Percentiles rank a stretch among this genome's conserved stretches.
Evolutionary conservation across 2,888 invertebrate species (phyloP).

Genomic region (Graphium colonna): DNA sequence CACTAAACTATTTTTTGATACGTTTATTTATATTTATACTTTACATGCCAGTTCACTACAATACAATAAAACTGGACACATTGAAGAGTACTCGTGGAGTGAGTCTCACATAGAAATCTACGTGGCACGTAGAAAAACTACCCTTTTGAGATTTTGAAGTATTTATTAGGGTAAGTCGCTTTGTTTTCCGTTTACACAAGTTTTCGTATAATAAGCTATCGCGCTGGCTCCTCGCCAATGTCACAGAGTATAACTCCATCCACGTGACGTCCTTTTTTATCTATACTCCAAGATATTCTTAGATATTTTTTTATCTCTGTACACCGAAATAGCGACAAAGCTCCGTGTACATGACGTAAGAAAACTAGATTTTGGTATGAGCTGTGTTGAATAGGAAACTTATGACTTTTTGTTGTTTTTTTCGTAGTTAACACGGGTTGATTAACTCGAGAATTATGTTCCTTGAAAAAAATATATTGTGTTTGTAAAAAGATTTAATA

Average conservation of each 20-base stretch:
- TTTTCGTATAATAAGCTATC: conserved; percentile 19
- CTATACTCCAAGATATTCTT: background rate
- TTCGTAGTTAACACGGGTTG: too few relatives aligned
- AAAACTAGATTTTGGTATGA: conserved; percentile 3
- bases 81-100: background rate
- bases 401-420: background rate
- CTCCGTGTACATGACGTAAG: too few relatives aligned
- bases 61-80: background rate
- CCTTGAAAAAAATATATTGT: too few relatives aligned
- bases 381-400: background rate
- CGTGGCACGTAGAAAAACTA: background rate
- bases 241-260: conserved; percentile 9
- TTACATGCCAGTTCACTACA: too few relatives aligned
- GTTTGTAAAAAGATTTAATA: too few relatives aligned
- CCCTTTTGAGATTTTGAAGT: conserved; percentile 5
- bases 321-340: too few relatives aligned
- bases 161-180: conserved; percentile 12
- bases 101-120: background rate
- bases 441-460: too few relatives aligned
- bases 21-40: too few relatives aligned
- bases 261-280: conserved; percentile 5
- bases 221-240: conserved; percentile 17
- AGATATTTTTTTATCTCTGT: background rate
- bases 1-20: too few relatives aligned
- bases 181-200: conserved; percentile 21